Base-by-base conservation (phyloP, 2,113 vertebrate genomes). In the Ctenomys sociabilis region DNA sequence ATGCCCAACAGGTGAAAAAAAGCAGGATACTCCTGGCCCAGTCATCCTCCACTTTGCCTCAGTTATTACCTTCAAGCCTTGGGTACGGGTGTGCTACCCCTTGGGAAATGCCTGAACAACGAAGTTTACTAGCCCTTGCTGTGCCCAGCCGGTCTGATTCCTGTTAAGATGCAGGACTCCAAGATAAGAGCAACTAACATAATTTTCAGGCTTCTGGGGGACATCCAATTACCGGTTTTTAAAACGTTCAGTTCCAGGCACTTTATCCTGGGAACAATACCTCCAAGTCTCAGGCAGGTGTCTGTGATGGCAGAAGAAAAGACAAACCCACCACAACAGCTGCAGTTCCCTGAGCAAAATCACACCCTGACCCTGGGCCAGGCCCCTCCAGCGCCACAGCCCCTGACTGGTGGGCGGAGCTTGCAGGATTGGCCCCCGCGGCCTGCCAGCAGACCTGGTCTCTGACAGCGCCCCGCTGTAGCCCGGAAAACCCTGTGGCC, bases 401-500 rank as follows among this genome's bases (percentile, higher is more conserved):
- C 0, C 35, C 35, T 5, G 6, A 6, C 14, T 19, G n/a, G 35
- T 16, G 35, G 35, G 26, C 24, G 10, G 61, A 11, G 26, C 61
- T 30, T 63, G 24, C 61, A 26, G 61, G 61, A 8, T 7, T 22
- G 3, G 70, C 19, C 21, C 16, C n/a, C 6, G 16, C 72, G 1
- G 1, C 10, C 37, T n/a, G n/a, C n/a, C 70, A 21, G 4, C 43
- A 45, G 26, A 3, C 2, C 43, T 7, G 43, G 54, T 12, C 12
- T 24, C 63, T 35, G 61, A 17, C 28, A 11, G 19, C 26, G 16
- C 1, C 17, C 12, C 19, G 32, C 63, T 22, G n/a, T 26, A 68
- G 3, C 21, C 21, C 5, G 13, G 24, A 28, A 37, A 8, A 32
- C 6, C 35, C n/a, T 26, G 7, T 8, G 1, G 43, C 9, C 3